Evolutionary conservation across 2,888 invertebrate genomes (phyloP).

Genomic region (Globia sparganii): DNA sequence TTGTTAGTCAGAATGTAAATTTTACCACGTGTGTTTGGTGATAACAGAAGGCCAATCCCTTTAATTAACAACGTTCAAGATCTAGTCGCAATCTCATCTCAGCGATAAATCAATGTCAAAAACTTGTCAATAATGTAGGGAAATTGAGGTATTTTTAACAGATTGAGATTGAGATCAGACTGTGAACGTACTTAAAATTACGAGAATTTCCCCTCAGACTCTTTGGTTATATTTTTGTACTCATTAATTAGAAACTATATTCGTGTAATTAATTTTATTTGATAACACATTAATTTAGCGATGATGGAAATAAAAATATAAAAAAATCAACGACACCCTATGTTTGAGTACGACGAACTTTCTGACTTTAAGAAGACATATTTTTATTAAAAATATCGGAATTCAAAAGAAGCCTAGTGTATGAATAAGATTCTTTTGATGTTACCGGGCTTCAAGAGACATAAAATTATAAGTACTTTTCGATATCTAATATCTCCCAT

Average conservation of each 20-base stretch:
- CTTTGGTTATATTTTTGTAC: conserved; percentile 23
- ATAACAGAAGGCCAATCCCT: not conserved
- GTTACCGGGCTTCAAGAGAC: conserved; percentile 16
- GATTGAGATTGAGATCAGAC: too few relatives aligned
- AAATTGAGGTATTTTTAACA: too few relatives aligned
- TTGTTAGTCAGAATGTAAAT: conserved; percentile 45
- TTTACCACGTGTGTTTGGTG: conserved; percentile 23
- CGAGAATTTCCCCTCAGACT: not conserved
- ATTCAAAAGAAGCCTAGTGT: conserved; percentile 2
- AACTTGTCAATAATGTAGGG: too few relatives aligned
- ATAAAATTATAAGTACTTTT: conserved; percentile 21
- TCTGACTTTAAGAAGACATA: not conserved
- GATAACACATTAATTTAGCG: not conserved
- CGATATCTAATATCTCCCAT: conserved; percentile 14
- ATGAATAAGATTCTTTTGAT: conserved; percentile 35
- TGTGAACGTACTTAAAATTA: too few relatives aligned
- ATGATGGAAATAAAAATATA: not conserved
- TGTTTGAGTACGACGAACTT: not conserved
- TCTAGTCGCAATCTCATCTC: too few relatives aligned
- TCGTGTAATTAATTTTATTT: not conserved
- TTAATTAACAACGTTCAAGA: too few relatives aligned
- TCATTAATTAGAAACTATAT: conserved; percentile 35
- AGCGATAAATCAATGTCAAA: too few relatives aligned
- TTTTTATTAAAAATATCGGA: not conserved
- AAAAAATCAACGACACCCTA: too few relatives aligned